A percentile compares a stretch with the other conserved stretches of the same genome.
phyloP scores from a whole-genome alignment of 2,888 invertebrate species.

The Campaea margaritaria region DNA sequence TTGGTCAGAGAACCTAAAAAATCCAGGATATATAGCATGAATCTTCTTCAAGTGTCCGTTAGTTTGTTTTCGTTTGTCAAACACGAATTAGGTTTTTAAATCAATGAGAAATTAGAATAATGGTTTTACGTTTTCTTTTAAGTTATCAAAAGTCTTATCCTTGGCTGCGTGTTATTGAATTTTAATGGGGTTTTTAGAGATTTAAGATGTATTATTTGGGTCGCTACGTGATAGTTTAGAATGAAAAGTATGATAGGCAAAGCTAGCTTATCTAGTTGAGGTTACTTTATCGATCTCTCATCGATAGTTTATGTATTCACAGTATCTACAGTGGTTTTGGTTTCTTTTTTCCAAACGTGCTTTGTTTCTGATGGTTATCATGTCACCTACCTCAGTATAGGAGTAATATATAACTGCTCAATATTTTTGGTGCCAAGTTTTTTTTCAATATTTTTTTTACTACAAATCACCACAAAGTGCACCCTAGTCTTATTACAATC shows the following conservation, averaged over 20 bases:
- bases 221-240: slow-evolving; percentile 3
- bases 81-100: slow-evolving; percentile 69
- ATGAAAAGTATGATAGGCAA: not conserved
- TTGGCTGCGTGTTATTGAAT: slow-evolving; percentile 25
- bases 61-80: slow-evolving; percentile 71
- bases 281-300: not conserved
- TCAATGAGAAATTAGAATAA: slow-evolving; percentile 30
- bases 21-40: slow-evolving; percentile 52
- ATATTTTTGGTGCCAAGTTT: no score
- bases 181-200: slow-evolving; percentile 24
- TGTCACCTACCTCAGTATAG: no score
- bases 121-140: slow-evolving; percentile 21
- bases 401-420: no score
- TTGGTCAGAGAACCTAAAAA: slow-evolving; percentile 43
- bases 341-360: not conserved
- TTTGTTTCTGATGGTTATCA: no score
- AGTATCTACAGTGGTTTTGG: no score
- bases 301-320: not conserved
- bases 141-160: slow-evolving; percentile 30
- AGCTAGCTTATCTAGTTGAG: not conserved
- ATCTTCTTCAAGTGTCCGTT: slow-evolving; percentile 69
- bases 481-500: no score
- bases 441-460: no score
- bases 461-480: no score
- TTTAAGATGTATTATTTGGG: slow-evolving; percentile 12